Conservation (phyloP, 2,797 vertebrate species). For the Spinibarbus caldwelli region DNA sequence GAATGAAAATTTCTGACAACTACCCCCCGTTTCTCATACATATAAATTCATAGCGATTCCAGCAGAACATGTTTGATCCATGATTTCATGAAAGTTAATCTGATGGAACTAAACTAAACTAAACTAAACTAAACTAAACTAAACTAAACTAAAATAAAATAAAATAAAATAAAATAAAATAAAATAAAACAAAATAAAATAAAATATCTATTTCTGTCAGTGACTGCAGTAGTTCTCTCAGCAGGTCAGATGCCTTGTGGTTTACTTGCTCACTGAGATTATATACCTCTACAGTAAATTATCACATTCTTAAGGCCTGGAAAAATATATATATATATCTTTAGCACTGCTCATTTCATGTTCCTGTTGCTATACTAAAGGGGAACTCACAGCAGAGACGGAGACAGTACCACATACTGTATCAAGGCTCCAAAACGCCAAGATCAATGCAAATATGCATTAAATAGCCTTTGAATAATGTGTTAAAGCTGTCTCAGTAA, state of each 20-base stretch:
- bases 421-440: background rate
- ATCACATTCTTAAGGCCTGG: background rate
- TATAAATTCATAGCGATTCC: background rate
- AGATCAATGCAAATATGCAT: constrained; percentile 8
- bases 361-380: background rate
- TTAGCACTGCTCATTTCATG: background rate
- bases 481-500: background rate
- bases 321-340: background rate
- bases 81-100: background rate
- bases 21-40: background rate
- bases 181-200: too few species aligned
- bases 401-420: background rate
- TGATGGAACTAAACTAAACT: background rate
- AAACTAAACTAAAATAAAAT: too few species aligned
- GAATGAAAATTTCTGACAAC: background rate
- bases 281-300: background rate
- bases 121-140: too few species aligned
- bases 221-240: constrained; percentile 40
- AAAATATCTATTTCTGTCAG: background rate
- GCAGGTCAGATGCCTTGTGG: background rate
- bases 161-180: too few species aligned
- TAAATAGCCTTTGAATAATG: constrained; percentile 16
- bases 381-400: background rate
- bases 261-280: background rate
- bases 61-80: background rate